Evolutionary conservation across 2,888 invertebrate species (phyloP), one percentile per base, ranked within the genome.

Genomic region (Abrostola tripartita): DNA sequence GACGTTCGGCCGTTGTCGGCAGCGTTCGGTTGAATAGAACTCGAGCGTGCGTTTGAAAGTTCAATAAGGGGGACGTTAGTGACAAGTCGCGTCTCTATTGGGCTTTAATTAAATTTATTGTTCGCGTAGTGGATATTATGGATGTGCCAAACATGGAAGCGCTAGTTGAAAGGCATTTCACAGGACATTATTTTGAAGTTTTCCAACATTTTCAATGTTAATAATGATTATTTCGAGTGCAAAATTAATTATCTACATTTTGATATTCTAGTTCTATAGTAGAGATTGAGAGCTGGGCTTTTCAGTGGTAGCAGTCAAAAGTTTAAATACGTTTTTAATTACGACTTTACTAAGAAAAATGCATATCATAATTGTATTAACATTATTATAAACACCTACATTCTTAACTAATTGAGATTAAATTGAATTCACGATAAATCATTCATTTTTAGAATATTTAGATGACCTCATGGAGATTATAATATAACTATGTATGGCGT

Each of bases 101-200:
- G 81, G 67, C 52, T 76, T 84, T 88, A 88, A 88, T 88, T 88
- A 86, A 82, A 86, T 86, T 83, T 82, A 86, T 86, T 84, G 83
- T 85, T 76, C 54, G 68, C 52, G 61, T 71, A 41, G 41, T 56
- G 52, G 42, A 61, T 68, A 62, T 65, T 61, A 63, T 55, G 35
- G 53, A 68, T 62, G 59, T 37, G 65, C 63, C 57, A 58, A 56
- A 49, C 65, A 62, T 55, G 50, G 54, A 54, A 42, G 53, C 11
- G 24, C 52, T 60, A 52, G 44, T 65, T 51, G 8, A 14, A 5
- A n/a, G 51, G 44, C 11, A 24, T 7, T 8, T 8, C 24, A 44
- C 42, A 51, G 47, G 8, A 0, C 12, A 40, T 42, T n/a, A 0
- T 24, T 24, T 12, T 8, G 9, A 24, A 14, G 9, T 24, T 47